phyloP scores from a whole-genome alignment of 1,140 invertebrate species.

The Pachypeltis micranthus region DNA sequence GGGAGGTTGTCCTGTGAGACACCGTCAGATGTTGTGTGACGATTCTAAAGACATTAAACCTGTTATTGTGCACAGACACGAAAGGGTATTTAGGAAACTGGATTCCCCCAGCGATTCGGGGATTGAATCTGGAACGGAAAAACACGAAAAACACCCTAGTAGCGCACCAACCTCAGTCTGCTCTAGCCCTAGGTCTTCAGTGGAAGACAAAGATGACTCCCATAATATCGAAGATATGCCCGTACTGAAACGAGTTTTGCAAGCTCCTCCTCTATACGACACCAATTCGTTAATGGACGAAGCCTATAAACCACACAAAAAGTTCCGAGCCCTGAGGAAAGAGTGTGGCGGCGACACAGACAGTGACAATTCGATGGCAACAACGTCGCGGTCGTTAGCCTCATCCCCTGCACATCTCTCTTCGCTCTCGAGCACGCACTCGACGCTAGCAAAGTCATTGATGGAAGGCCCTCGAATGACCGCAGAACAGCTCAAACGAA shows the following conservation, averaged over 20 bases:
- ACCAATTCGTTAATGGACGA: constrained; percentile 85
- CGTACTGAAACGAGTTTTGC: constrained; percentile 77
- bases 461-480: constrained; percentile 81
- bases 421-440: constrained; percentile 68
- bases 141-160: constrained; percentile 54
- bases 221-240: constrained; percentile 80
- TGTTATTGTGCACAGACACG: constrained; percentile 27
- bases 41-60: constrained; percentile 57
- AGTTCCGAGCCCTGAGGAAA: constrained; percentile 70
- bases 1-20: constrained; percentile 50
- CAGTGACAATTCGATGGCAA: constrained; percentile 32
- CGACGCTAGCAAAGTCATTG: constrained; percentile 70
- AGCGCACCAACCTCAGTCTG: constrained; percentile 65
- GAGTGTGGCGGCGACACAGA: constrained; percentile 68
- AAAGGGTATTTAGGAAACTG: constrained; percentile 59
- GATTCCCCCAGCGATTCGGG: constrained; percentile 85
- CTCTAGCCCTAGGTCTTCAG: constrained; percentile 70
- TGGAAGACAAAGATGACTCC: constrained; percentile 57
- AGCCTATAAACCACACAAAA: constrained; percentile 89
- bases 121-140: constrained; percentile 83
- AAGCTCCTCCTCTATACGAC: constrained; percentile 79
- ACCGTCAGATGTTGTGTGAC: constrained; percentile 52
- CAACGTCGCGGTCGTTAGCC: constrained; percentile 36
- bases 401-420: constrained; percentile 39
- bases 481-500: constrained; percentile 75